Conservation (phyloP, 2,888 invertebrate genomes). For the Emmelina monodactyla region DNA sequence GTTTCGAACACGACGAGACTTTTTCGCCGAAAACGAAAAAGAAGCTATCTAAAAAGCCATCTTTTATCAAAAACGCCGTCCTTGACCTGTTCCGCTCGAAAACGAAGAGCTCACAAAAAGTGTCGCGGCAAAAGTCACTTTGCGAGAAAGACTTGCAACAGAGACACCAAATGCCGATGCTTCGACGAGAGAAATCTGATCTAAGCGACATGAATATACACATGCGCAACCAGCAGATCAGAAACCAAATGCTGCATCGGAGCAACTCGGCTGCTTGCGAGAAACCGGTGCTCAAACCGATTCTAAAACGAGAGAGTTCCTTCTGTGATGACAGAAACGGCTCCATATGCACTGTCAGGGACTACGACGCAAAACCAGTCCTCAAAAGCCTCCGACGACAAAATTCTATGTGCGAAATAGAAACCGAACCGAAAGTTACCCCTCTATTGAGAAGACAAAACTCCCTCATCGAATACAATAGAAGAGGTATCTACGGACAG, state of each 20-base stretch:
- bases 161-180: conserved; percentile 40
- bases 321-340: conserved; percentile 58
- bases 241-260: conserved; percentile 56
- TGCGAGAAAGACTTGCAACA: conserved; percentile 58
- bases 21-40: conserved; percentile 65
- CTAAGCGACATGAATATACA: conserved; percentile 48
- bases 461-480: conserved; percentile 60
- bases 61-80: conserved; percentile 63
- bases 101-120: conserved; percentile 56
- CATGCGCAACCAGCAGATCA: conserved; percentile 48
- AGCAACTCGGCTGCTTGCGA: conserved; percentile 62
- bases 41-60: conserved; percentile 65
- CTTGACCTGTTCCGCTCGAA: conserved; percentile 63
- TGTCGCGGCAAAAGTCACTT: conserved; percentile 58
- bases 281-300: conserved; percentile 52
- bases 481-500: conserved; percentile 54
- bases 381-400: conserved; percentile 46
- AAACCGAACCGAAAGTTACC: conserved; percentile 64
- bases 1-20: conserved; percentile 58
- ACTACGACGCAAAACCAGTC: conserved; percentile 52
- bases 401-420: conserved; percentile 62
- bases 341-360: conserved; percentile 51
- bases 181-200: conserved; percentile 57
- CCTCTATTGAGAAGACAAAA: conserved; percentile 60
- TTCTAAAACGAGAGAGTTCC: conserved; percentile 57